Percentiles rank a stretch among this genome's conserved stretches.
Conservation (phyloP, 2,797 vertebrate species). For the Hippoglossus hippoglossus region DNA sequence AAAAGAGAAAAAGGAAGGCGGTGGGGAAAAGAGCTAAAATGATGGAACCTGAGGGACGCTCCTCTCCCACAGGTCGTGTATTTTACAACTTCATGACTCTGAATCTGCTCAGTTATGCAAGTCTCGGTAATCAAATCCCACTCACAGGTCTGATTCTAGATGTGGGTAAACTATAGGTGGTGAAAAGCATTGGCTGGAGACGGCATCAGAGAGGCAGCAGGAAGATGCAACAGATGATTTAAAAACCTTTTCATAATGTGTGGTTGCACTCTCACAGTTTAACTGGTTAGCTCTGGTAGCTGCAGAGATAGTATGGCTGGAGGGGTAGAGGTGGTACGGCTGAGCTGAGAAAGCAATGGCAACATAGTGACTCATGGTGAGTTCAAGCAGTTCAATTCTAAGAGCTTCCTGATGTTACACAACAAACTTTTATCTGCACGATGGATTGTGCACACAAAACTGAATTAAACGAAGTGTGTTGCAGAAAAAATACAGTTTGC, state of each 20-base stretch:
- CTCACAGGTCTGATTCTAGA: conserved; percentile 28
- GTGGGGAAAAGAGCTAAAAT: conserved; percentile 37
- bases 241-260: conserved; percentile 1
- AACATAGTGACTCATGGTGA: neutral
- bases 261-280: neutral
- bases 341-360: conserved; percentile 13
- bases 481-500: neutral
- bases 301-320: neutral
- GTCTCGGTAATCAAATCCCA: conserved; percentile 33
- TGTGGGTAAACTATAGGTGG: neutral
- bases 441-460: neutral
- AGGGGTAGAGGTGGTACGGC: neutral
- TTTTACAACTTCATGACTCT: conserved; percentile 65
- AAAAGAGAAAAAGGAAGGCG: conserved; percentile 16
- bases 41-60: conserved; percentile 50
- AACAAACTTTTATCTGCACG: neutral
- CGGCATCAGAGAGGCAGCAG: conserved; percentile 18
- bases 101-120: conserved; percentile 32
- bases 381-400: conserved; percentile 12
- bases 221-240: conserved; percentile 10
- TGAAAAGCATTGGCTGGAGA: conserved; percentile 9
- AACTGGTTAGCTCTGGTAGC: neutral
- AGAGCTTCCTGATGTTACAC: neutral
- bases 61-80: conserved; percentile 53
- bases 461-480: neutral